Evolutionary conservation across 2,113 vertebrate species (phyloP).

Genomic region (Peromyscus leucopus): DNA sequence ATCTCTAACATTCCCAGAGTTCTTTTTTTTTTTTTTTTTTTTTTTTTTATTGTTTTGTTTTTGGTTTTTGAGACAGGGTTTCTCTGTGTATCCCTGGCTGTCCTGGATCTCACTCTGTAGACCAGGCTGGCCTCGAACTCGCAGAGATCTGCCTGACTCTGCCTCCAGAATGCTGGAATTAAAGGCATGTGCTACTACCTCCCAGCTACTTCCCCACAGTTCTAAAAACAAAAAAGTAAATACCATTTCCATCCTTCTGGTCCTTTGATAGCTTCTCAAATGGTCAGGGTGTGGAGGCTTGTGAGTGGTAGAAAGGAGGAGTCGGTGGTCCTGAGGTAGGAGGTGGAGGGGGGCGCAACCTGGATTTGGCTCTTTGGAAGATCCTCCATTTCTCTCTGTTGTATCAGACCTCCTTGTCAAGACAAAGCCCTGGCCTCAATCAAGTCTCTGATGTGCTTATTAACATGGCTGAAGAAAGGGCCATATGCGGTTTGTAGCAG

Average conservation of each 20-base stretch:
- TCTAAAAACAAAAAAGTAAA: slow-evolving; percentile 60
- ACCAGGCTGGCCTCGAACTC: background rate
- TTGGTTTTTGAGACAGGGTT: background rate
- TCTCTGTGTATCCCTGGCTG: background rate
- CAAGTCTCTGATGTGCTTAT: slow-evolving; percentile 23
- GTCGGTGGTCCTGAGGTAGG: background rate
- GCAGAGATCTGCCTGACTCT: background rate
- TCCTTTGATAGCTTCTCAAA: slow-evolving; percentile 52
- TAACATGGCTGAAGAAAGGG: slow-evolving; percentile 57
- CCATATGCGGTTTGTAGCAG: slow-evolving; percentile 55
- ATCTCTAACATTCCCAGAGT: slow-evolving; percentile 64
- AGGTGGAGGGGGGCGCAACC: background rate
- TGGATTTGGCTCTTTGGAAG: slow-evolving; percentile 40
- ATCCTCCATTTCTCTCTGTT: background rate
- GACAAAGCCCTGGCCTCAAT: background rate
- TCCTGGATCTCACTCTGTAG: too few relatives aligned
- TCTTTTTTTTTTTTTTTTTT: background rate
- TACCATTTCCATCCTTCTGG: slow-evolving; percentile 62
- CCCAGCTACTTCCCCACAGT: slow-evolving; percentile 71
- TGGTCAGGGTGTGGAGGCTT: background rate
- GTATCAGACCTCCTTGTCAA: background rate
- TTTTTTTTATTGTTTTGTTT: background rate
- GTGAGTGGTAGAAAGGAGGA: background rate
- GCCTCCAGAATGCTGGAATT: background rate
- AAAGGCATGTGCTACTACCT: slow-evolving; percentile 66